A percentile compares a stretch with the other conserved stretches of the same genome.
Conservation (phyloP, 2,888 invertebrate genomes). For the Gibbula magus region DNA sequence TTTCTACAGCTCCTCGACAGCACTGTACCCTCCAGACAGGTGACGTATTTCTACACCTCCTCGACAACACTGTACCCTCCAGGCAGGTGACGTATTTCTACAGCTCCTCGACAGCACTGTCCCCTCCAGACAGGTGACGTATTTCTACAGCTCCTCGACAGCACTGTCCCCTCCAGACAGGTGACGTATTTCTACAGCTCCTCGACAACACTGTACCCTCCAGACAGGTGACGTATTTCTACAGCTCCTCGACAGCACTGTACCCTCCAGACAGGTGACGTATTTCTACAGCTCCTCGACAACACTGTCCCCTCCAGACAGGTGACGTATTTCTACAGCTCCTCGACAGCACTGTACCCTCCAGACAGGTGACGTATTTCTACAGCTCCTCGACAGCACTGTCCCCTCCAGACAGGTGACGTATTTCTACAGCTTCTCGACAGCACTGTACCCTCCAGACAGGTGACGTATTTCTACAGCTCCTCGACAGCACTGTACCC, state of each 20-base stretch:
- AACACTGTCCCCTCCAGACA: constrained; percentile 33
- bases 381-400: constrained; percentile 33
- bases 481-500: constrained; percentile 34
- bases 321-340: constrained; percentile 29
- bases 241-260: constrained; percentile 33
- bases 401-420: constrained; percentile 37
- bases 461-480: constrained; percentile 28
- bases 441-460: constrained; percentile 32
- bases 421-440: constrained; percentile 26
- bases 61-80: constrained; percentile 34
- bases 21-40: constrained; percentile 34
- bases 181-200: constrained; percentile 26
- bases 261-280: constrained; percentile 37
- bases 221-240: constrained; percentile 31
- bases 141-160: constrained; percentile 30
- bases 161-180: constrained; percentile 33
- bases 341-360: constrained; percentile 33
- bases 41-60: constrained; percentile 22
- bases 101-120: constrained; percentile 34
- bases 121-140: constrained; percentile 36
- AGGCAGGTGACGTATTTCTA: constrained; percentile 31
- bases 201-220: constrained; percentile 35
- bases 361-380: constrained; percentile 33
- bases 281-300: constrained; percentile 27
- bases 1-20: constrained; percentile 31